Evolutionary conservation across 30 jellyfish, hydroid and myxozoan species (phyloP).

Genomic region (Aurelia coerulea): DNA sequence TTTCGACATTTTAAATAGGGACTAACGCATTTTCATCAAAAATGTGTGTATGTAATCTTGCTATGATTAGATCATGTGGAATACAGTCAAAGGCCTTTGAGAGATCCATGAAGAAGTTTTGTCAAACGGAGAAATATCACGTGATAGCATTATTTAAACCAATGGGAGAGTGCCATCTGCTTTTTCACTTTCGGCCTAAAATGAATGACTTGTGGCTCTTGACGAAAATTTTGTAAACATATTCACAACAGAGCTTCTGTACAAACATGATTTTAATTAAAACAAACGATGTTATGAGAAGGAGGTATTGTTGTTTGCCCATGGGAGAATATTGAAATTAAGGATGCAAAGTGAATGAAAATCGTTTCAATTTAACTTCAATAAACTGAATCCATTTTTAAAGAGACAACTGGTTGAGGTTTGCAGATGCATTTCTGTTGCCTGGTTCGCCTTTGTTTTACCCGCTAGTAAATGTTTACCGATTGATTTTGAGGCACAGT

Average conservation of each 20-base stretch:
- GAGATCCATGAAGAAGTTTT: too few species aligned
- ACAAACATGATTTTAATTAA: slow-evolving; percentile 1
- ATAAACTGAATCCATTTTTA: background rate
- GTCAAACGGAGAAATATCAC: too few species aligned
- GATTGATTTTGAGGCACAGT: background rate
- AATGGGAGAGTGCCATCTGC: slow-evolving; percentile 3
- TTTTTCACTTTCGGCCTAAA: background rate
- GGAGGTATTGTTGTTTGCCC: slow-evolving; percentile 20
- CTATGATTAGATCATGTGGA: too few species aligned
- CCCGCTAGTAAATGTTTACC: slow-evolving; percentile 5
- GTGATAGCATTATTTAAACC: background rate
- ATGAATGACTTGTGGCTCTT: background rate
- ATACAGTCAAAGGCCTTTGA: too few species aligned
- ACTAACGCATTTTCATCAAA: too few species aligned
- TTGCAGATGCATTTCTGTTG: background rate
- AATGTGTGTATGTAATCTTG: too few species aligned
- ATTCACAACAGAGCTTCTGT: slow-evolving; percentile 1
- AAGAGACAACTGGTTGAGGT: slow-evolving; percentile 8
- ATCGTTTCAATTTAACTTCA: slow-evolving; percentile 22
- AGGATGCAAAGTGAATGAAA: slow-evolving; percentile 7
- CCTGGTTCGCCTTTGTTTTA: background rate
- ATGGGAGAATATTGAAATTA: slow-evolving; percentile 5
- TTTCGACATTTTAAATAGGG: too few species aligned
- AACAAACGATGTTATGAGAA: slow-evolving; percentile 1
- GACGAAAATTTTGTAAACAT: background rate